Percentiles rank a stretch among this genome's conserved stretches.
Evolutionary conservation across 2,888 invertebrate species (phyloP).

Genomic region (Caenorhabditis zanzibari): DNA sequence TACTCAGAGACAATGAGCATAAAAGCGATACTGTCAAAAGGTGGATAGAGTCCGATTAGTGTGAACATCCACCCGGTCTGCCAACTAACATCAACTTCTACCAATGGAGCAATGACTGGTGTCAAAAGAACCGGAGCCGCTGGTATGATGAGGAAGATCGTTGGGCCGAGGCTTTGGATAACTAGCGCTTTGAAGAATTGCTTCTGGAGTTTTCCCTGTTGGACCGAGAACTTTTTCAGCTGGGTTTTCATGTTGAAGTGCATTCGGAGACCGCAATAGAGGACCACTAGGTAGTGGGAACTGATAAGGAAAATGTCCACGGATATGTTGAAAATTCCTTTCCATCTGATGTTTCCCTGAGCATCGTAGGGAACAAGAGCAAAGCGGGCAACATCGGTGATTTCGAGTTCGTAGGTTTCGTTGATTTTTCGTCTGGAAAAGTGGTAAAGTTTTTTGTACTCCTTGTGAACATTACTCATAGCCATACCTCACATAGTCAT

Average conservation of each 20-base stretch:
- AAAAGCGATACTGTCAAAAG: slow-evolving; percentile 28
- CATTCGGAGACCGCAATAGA: slow-evolving; percentile 28
- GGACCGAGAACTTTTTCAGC: slow-evolving; percentile 15
- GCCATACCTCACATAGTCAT: neutral
- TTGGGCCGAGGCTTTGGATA: slow-evolving; percentile 12
- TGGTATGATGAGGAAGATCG: neutral
- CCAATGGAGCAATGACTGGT: neutral
- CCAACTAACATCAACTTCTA: neutral
- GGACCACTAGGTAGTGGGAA: slow-evolving; percentile 17
- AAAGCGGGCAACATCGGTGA: neutral
- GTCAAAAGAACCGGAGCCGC: neutral
- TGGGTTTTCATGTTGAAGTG: slow-evolving; percentile 25
- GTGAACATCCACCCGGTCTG: slow-evolving; percentile 10
- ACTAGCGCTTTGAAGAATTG: slow-evolving; percentile 39
- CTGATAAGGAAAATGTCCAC: neutral
- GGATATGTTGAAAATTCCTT: neutral
- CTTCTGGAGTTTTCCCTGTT: slow-evolving; percentile 15
- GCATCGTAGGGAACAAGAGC: neutral
- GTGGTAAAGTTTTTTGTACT: too few relatives aligned
- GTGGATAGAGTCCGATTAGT: slow-evolving; percentile 4
- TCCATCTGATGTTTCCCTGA: neutral
- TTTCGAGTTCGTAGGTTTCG: neutral
- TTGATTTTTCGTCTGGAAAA: slow-evolving; percentile 6
- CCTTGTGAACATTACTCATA: too few relatives aligned
- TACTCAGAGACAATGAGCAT: slow-evolving; percentile 34